Evolutionary conservation across 2,888 invertebrate species (phyloP).

Genomic region (Smittia sp.): DNA sequence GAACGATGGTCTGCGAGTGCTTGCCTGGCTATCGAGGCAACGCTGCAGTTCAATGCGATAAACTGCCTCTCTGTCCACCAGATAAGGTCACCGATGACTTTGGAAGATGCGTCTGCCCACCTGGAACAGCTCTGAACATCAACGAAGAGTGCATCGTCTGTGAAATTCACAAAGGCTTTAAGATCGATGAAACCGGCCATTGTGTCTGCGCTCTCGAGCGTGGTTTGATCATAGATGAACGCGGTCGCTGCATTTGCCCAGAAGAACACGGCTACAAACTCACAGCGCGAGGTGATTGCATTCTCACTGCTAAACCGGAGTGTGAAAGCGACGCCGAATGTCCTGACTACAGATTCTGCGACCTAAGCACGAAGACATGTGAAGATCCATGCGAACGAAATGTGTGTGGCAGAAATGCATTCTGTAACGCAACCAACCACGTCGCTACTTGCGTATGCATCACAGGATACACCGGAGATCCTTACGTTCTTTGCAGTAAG

Average conservation of each 20-base stretch:
- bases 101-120: constrained; percentile 72
- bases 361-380: constrained; percentile 66
- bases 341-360: constrained; percentile 72
- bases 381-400: constrained; percentile 75
- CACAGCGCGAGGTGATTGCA: constrained; percentile 62
- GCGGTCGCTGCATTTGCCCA: constrained; percentile 73
- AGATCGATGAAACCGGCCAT: constrained; percentile 71
- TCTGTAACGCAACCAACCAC: constrained; percentile 75
- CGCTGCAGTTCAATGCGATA: constrained; percentile 78
- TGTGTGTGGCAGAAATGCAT: constrained; percentile 71
- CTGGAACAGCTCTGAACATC: constrained; percentile 71
- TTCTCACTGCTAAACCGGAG: constrained; percentile 55
- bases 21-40: constrained; percentile 82
- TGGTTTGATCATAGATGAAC: constrained; percentile 74
- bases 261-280: constrained; percentile 65
- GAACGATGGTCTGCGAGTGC: constrained; percentile 85
- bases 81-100: constrained; percentile 51
- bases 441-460: constrained; percentile 75
- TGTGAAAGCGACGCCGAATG: constrained; percentile 74
- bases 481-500: constrained; percentile 69
- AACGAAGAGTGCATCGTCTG: constrained; percentile 78
- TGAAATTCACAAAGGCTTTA: constrained; percentile 66
- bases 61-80: constrained; percentile 58
- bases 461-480: constrained; percentile 72
- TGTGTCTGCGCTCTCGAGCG: constrained; percentile 79